These are phyloP conservation scores for Hemithea aestivaria DNA, from an alignment of 2,888 invertebrate species.

Conservation along the genomic window DNA sequence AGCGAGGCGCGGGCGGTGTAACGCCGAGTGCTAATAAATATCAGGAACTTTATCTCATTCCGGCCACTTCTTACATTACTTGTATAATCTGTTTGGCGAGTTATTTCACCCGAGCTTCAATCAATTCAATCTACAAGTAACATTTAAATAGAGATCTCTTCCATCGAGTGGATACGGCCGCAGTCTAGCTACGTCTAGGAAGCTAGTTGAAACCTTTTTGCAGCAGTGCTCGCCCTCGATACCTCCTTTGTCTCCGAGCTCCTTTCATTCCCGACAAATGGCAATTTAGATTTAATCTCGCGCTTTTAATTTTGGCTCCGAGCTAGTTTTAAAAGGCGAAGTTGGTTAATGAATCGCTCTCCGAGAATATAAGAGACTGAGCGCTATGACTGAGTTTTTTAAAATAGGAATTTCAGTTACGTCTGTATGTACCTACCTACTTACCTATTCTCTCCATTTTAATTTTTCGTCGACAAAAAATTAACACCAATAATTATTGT, in stretches of 20 bases:
- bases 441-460: too few species aligned
- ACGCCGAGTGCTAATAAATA: slow-evolving; percentile 21
- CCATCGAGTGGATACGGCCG: slow-evolving; percentile 8
- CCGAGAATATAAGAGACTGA: too few species aligned
- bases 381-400: too few species aligned
- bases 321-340: slow-evolving; percentile 27
- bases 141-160: slow-evolving; percentile 25
- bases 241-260: slow-evolving; percentile 21
- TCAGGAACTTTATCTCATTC: slow-evolving; percentile 22
- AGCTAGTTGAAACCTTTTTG: slow-evolving; percentile 15
- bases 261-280: slow-evolving; percentile 20
- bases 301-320: slow-evolving; percentile 36
- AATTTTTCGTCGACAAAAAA: too few species aligned
- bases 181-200: slow-evolving; percentile 1
- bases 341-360: slow-evolving; percentile 8
- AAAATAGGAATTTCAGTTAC: too few species aligned
- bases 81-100: slow-evolving; percentile 38
- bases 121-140: slow-evolving; percentile 22
- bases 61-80: slow-evolving; percentile 26
- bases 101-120: slow-evolving; percentile 25
- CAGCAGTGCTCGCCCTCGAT: slow-evolving; percentile 24
- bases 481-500: too few species aligned
- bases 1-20: too few species aligned
- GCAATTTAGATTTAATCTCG: slow-evolving; percentile 35
- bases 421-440: too few species aligned